phyloP scores from a whole-genome alignment of 2,888 invertebrate species.

The Apantesis nais region DNA sequence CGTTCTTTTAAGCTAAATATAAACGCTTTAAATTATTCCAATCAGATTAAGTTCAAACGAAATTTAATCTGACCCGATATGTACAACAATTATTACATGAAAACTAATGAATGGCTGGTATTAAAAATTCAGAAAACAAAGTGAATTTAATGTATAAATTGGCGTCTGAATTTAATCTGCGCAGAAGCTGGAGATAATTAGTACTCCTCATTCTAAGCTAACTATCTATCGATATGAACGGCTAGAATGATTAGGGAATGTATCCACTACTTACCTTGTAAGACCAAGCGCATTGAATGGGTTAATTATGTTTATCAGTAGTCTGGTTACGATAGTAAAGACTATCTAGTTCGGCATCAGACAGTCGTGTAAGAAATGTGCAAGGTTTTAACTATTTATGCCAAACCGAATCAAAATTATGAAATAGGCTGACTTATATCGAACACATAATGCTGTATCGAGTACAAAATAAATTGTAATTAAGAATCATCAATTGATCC shows the following conservation, averaged over 20 bases:
- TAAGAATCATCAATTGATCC: too few species aligned
- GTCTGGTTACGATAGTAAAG: too few species aligned
- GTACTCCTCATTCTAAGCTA: constrained; percentile 38
- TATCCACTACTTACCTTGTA: not conserved
- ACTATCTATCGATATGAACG: constrained; percentile 46
- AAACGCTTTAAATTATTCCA: not conserved
- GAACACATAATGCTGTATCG: too few species aligned
- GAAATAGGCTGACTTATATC: too few species aligned
- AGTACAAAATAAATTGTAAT: too few species aligned
- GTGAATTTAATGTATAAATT: constrained; percentile 40
- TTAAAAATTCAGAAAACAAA: constrained; percentile 2
- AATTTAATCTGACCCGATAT: not conserved
- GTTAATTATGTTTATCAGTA: too few species aligned
- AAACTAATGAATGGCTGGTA: not conserved
- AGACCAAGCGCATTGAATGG: too few species aligned
- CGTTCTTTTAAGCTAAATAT: not conserved
- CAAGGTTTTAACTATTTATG: too few species aligned
- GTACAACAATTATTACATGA: not conserved
- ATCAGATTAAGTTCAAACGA: not conserved
- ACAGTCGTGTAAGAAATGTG: too few species aligned
- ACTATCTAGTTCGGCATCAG: too few species aligned
- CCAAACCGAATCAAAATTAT: too few species aligned
- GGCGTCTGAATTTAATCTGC: constrained; percentile 43
- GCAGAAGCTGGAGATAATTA: constrained; percentile 40
- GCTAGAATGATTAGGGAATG: constrained; percentile 32